phyloP scores from a whole-genome alignment of 2,888 invertebrate genomes.

The Dryococelus australis region DNA sequence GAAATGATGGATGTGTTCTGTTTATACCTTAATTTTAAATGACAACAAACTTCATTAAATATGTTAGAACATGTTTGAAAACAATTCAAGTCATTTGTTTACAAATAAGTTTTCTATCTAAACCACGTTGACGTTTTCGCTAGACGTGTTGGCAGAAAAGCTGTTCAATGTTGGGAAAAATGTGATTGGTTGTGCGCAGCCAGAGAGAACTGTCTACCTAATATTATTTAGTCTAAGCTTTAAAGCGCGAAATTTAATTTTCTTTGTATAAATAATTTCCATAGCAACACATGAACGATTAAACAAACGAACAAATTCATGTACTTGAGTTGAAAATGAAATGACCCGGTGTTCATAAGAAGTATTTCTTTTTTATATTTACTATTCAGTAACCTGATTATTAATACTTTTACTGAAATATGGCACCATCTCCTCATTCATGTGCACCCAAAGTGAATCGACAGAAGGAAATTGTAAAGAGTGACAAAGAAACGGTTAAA shows the following conservation, averaged over 20 bases:
- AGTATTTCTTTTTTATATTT: background rate
- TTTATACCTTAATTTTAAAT: no score
- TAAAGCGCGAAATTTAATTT: background rate
- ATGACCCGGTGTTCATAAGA: background rate
- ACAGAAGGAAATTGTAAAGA: background rate
- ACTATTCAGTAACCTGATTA: background rate
- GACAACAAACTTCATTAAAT: no score
- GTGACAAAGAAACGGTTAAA: background rate
- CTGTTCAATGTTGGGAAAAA: no score
- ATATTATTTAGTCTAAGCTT: no score
- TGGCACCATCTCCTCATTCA: background rate
- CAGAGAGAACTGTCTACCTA: no score
- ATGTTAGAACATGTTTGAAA: no score
- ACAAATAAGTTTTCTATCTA: no score
- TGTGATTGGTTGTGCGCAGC: no score
- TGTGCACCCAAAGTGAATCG: background rate
- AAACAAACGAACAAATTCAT: background rate
- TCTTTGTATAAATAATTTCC: background rate
- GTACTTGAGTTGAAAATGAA: background rate
- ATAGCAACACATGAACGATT: background rate
- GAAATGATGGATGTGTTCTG: no score
- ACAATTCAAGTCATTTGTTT: no score
- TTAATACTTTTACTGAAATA: background rate
- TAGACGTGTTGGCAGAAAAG: no score
- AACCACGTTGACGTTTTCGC: no score